phyloP scores from a whole-genome alignment of 2,113 vertebrate genomes.

The Dolichotis patagonum region DNA sequence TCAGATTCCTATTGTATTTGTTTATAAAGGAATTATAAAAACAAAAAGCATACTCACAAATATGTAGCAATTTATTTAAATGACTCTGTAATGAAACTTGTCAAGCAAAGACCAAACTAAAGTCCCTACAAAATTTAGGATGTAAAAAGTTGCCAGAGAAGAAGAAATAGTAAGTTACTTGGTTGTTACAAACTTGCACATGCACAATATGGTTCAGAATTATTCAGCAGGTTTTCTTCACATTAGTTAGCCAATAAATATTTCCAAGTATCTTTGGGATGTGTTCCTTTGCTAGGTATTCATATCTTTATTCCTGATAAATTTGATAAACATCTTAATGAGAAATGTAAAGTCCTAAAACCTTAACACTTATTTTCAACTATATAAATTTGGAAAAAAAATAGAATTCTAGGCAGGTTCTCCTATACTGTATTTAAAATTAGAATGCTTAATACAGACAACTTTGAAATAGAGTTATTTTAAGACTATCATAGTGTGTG shows the following conservation, averaged over 20 bases:
- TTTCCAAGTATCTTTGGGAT: background rate
- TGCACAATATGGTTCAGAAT: background rate
- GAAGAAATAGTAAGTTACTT: background rate
- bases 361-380: background rate
- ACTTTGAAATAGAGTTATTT: background rate
- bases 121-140: background rate
- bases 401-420: background rate
- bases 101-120: background rate
- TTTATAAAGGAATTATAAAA: background rate
- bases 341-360: background rate
- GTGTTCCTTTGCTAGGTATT: background rate
- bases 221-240: background rate
- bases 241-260: background rate
- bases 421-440: background rate
- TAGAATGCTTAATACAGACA: background rate
- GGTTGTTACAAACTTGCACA: too few species aligned
- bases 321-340: background rate
- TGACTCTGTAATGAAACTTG: background rate
- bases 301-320: background rate
- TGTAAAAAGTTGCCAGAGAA: background rate
- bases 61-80: slow-evolving; percentile 4
- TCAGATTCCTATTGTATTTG: background rate
- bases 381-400: background rate
- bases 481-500: background rate
- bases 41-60: background rate